These are phyloP conservation scores for Enteromius unitaeniatus DNA, from an alignment of 2,797 vertebrate species.

Conservation along the genomic window DNA sequence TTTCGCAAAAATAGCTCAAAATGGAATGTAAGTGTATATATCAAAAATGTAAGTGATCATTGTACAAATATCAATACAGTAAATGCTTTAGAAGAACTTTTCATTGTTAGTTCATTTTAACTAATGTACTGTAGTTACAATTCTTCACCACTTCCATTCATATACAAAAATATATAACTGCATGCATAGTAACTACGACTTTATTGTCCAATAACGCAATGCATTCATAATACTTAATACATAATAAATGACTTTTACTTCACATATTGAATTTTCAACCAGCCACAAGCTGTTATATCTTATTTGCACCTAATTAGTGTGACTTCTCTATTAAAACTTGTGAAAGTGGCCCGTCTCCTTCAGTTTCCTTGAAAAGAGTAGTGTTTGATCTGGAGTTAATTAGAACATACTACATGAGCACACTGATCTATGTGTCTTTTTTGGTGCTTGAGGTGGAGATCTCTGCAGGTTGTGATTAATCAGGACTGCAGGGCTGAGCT, in stretches of 20 bases:
- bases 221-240: not conserved
- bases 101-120: not conserved
- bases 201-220: not conserved
- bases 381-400: slow-evolving; percentile 15
- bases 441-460: slow-evolving; percentile 54
- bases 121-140: not conserved
- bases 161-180: not conserved
- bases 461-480: slow-evolving; percentile 73
- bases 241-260: not conserved
- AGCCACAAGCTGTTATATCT: not conserved
- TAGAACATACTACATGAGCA: slow-evolving; percentile 22
- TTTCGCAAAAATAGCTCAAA: not conserved
- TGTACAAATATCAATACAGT: not conserved
- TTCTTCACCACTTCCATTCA: not conserved
- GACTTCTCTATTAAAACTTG: not conserved
- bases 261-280: not conserved
- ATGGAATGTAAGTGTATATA: no score
- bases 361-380: not conserved
- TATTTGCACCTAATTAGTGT: slow-evolving; percentile 2
- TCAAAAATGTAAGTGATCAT: not conserved
- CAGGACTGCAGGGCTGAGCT: slow-evolving; percentile 65
- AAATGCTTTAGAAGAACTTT: not conserved
- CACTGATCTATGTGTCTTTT: slow-evolving; percentile 20
- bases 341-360: not conserved
- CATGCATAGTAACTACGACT: not conserved